These are phyloP conservation scores for Drosophila atripex DNA, from an alignment of 2,888 invertebrate genomes.

Conservation along the genomic window DNA sequence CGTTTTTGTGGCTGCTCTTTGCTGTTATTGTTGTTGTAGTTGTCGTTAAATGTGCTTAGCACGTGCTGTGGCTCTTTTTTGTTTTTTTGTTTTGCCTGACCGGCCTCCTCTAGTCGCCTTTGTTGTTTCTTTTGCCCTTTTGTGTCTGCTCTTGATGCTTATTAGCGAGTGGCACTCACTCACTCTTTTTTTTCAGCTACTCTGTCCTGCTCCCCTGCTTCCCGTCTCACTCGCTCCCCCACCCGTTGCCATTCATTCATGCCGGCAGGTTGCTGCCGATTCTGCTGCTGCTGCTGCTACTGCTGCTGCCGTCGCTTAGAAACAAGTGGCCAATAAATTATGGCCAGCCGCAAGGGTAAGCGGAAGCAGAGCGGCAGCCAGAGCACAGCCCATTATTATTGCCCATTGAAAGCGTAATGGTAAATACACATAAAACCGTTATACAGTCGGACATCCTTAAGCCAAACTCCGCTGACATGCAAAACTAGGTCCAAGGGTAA, in stretches of 20 bases:
- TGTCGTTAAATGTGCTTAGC: conserved; percentile 78
- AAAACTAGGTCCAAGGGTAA: no score
- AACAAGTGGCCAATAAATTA: conserved; percentile 79
- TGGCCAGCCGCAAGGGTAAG: conserved; percentile 55
- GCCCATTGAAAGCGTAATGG: conserved; percentile 74
- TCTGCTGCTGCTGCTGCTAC: conserved; percentile 4
- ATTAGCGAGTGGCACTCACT: conserved; percentile 75
- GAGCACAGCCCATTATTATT: conserved; percentile 68
- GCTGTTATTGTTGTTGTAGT: conserved; percentile 55
- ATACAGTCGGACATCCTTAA: conserved; percentile 35
- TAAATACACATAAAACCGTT: conserved; percentile 76
- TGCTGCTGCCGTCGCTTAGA: conserved; percentile 62
- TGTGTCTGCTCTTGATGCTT: conserved; percentile 77
- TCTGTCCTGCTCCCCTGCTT: conserved; percentile 3
- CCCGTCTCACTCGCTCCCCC: conserved; percentile 27
- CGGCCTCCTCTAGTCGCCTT: conserved; percentile 34
- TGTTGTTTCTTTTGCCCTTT: conserved; percentile 66
- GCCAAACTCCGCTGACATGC: neutral
- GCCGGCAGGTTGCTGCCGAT: conserved; percentile 51
- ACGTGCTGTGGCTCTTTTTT: conserved; percentile 62
- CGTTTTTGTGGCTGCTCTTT: conserved; percentile 65
- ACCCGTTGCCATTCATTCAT: conserved; percentile 51
- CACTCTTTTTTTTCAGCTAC: conserved; percentile 37
- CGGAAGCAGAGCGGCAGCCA: conserved; percentile 6
- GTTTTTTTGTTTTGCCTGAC: conserved; percentile 52